These are phyloP conservation scores for Nyleta sp. DNA, from an alignment of 2,888 invertebrate species.

Conservation along the genomic window DNA sequence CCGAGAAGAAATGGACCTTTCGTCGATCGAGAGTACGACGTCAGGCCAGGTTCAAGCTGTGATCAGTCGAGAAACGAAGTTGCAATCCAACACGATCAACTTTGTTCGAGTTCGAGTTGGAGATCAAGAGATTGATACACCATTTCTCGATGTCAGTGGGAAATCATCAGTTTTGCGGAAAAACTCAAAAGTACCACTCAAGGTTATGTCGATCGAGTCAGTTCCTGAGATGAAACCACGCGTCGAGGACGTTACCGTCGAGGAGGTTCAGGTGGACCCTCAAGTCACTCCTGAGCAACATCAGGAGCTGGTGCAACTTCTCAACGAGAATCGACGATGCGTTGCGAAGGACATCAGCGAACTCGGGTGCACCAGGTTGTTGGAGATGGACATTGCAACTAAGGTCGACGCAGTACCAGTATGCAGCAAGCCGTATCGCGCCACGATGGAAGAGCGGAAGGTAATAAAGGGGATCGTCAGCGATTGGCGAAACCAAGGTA, in stretches of 20 bases:
- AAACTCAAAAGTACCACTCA: no score
- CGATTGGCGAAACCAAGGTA: not conserved
- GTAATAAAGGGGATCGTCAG: not conserved
- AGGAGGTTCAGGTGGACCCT: not conserved
- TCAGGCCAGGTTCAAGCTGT: not conserved
- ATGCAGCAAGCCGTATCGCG: not conserved
- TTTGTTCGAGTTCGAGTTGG: no score
- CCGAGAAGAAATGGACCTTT: not conserved
- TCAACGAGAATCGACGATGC: not conserved
- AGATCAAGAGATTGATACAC: no score
- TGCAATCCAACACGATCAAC: no score
- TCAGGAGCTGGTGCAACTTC: not conserved
- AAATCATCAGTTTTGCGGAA: no score
- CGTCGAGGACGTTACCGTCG: not conserved
- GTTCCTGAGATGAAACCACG: no score
- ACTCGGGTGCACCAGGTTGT: not conserved
- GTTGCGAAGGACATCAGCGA: not conserved
- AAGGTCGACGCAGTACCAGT: not conserved
- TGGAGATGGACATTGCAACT: slow-evolving; percentile 12
- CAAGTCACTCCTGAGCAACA: no score
- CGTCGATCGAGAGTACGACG: not conserved
- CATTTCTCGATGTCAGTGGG: no score
- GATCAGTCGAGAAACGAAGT: no score
- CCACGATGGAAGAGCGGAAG: not conserved
- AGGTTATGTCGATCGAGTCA: no score